Evolutionary conservation across 2,888 invertebrate genomes (phyloP), one percentile per base, ranked within the genome.

Genomic region (Plusia festucae): DNA sequence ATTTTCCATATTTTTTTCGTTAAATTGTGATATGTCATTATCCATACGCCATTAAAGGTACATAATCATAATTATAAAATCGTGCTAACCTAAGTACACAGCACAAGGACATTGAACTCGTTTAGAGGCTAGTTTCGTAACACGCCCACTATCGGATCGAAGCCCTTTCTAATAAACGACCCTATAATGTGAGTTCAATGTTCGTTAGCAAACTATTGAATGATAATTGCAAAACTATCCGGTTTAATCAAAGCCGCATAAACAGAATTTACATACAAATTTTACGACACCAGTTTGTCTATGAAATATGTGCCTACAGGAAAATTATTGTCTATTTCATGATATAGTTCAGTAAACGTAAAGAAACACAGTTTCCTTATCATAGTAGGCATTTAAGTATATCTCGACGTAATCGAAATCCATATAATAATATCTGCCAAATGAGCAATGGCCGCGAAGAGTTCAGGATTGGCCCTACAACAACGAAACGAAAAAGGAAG

Each of bases 91-190:
- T 34, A 30, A 30, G 30, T 53, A 52, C 46, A 58, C 16, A 51
- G 53, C 18, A 53, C 68, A 55, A 80, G 79, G 76, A 60, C 77
- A 52, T 24, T 40, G 53, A 34, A 27, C 54, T 68, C 46, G 54
- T 60, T 63, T 13, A 27, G 30, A 30, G 58, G 16, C 53, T 57
- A 51, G 70, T 81, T 80, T 68, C 79, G 54, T 68, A 80, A 80
- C 53, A 49, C 76, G 51, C 80, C 80, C 66, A 80, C 79, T 32
- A 34, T n/a, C 55, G 46, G 59, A 72, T 66, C 61, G 63, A 54
- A 65, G 67, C 72, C 74, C 71, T 81, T 81, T 76, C 68, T 79
- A 73, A 61, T 51, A 60, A 59, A 53, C 22, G 51, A 72, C 62
- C 30, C 40, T 60, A 67, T 40, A 30, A 8, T 60, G n/a, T 62